These are phyloP conservation scores for Drosophila nasuta DNA, from an alignment of 1,140 invertebrate species.

Conservation along the genomic window DNA sequence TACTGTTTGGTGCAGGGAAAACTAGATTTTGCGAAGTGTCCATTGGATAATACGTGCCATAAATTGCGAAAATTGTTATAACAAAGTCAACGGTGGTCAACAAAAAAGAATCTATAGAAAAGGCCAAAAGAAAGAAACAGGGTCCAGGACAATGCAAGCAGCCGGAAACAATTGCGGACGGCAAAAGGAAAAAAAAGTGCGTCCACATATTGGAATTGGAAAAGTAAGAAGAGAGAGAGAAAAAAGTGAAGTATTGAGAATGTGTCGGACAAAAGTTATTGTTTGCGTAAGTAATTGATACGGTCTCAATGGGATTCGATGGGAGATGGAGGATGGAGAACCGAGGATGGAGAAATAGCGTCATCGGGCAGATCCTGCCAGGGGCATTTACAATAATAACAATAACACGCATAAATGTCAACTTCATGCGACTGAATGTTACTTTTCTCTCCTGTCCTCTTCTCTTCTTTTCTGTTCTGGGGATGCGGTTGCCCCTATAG, in stretches of 20 bases:
- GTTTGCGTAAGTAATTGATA: slow-evolving; percentile 82
- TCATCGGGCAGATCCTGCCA: slow-evolving; percentile 14
- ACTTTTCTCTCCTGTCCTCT: too few relatives aligned
- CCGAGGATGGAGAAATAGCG: slow-evolving; percentile 10
- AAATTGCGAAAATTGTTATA: slow-evolving; percentile 67
- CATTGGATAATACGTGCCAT: slow-evolving; percentile 51
- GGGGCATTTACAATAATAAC: slow-evolving; percentile 38
- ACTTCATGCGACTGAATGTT: slow-evolving; percentile 68
- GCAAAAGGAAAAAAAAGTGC: slow-evolving; percentile 27
- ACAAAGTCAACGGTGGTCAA: slow-evolving; percentile 55
- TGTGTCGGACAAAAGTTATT: slow-evolving; percentile 62
- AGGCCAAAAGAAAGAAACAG: slow-evolving; percentile 23
- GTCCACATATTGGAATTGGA: slow-evolving; percentile 1
- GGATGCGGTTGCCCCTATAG: slow-evolving; percentile 36
- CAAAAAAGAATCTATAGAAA: not conserved
- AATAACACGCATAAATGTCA: slow-evolving; percentile 77
- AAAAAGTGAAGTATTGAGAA: slow-evolving; percentile 46
- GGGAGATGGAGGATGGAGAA: too few relatives aligned
- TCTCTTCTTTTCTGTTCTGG: not conserved
- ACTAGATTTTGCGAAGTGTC: slow-evolving; percentile 11
- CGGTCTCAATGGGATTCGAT: slow-evolving; percentile 58
- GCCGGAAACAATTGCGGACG: slow-evolving; percentile 50
- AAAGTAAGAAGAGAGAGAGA: slow-evolving; percentile 4
- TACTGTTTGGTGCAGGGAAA: not conserved
- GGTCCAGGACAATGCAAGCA: slow-evolving; percentile 19